Percentiles rank a stretch among this genome's conserved stretches.
phyloP scores from a whole-genome alignment of 2,113 vertebrate genomes.

The Pangasianodon hypophthalmus region DNA sequence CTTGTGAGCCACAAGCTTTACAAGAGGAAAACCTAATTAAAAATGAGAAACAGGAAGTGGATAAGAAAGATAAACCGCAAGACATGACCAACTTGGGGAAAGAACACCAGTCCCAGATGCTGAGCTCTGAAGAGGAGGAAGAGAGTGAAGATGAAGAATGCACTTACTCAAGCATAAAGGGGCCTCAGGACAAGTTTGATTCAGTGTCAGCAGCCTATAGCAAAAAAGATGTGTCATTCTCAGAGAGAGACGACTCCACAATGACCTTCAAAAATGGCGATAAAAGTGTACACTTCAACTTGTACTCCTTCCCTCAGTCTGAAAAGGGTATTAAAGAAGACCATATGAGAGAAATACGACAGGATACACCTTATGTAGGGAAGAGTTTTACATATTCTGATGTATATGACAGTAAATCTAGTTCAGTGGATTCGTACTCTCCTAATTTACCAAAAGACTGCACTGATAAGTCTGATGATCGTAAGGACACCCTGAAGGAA shows the following conservation, averaged over 20 bases:
- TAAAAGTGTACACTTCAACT: conserved; percentile 75
- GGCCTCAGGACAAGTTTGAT: conserved; percentile 57
- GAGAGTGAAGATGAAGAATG: conserved; percentile 62
- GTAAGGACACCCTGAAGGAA: conserved; percentile 45
- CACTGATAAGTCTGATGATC: conserved; percentile 61
- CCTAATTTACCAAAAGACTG: conserved; percentile 60
- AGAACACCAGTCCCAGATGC: conserved; percentile 60
- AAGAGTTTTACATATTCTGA: conserved; percentile 92
- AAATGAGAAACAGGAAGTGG: conserved; percentile 57
- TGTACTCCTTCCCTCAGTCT: conserved; percentile 67
- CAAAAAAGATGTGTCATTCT: conserved; percentile 50
- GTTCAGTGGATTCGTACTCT: conserved; percentile 68
- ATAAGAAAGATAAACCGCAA: conserved; percentile 59
- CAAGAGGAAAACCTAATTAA: conserved; percentile 53
- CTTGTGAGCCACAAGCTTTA: conserved; percentile 67
- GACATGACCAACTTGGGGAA: conserved; percentile 42
- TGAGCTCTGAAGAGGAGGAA: conserved; percentile 69
- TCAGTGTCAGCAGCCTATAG: conserved; percentile 42
- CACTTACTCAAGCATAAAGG: conserved; percentile 54
- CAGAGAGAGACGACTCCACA: conserved; percentile 48
- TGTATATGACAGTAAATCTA: conserved; percentile 82
- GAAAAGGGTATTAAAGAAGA: conserved; percentile 58
- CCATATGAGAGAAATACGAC: conserved; percentile 80
- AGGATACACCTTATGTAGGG: conserved; percentile 91
- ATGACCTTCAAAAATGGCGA: conserved; percentile 61